Evolutionary conservation across 1,140 invertebrate species (phyloP).

Genomic region (Anastrepha obliqua): DNA sequence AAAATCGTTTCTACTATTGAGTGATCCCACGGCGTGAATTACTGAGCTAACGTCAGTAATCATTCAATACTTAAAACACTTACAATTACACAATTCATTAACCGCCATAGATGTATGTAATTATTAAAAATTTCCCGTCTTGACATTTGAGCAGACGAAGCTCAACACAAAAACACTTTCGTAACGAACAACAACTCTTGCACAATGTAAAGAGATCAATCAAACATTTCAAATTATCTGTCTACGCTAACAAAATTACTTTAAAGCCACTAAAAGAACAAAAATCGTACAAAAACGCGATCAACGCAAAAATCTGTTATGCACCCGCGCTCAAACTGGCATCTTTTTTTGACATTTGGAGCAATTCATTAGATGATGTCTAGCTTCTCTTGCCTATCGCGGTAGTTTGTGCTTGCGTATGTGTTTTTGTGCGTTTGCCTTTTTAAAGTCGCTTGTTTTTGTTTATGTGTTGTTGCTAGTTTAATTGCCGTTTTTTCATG

Average conservation of each 20-base stretch:
- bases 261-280: conserved; percentile 18
- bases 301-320: neutral
- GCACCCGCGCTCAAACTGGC: conserved; percentile 1
- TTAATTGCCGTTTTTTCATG: conserved; percentile 33
- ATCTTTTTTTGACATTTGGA: neutral
- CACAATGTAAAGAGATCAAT: neutral
- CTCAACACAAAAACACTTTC: neutral
- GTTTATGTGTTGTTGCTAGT: conserved; percentile 35
- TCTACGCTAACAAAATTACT: neutral
- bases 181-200: neutral
- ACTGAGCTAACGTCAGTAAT: too few relatives aligned
- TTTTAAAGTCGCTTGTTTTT: conserved; percentile 45
- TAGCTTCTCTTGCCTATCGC: neutral
- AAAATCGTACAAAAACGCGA: neutral
- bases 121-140: neutral
- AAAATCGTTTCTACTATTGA: too few relatives aligned
- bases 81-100: too few relatives aligned
- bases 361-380: conserved; percentile 8
- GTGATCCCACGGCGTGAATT: too few relatives aligned
- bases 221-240: neutral
- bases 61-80: too few relatives aligned
- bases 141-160: neutral
- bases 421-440: neutral
- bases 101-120: too few relatives aligned
- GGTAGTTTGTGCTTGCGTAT: neutral